Evolutionary conservation across 2,797 vertebrate genomes (phyloP), one percentile per base, ranked within the genome.

Genomic region (Sebastes steindachneri): DNA sequence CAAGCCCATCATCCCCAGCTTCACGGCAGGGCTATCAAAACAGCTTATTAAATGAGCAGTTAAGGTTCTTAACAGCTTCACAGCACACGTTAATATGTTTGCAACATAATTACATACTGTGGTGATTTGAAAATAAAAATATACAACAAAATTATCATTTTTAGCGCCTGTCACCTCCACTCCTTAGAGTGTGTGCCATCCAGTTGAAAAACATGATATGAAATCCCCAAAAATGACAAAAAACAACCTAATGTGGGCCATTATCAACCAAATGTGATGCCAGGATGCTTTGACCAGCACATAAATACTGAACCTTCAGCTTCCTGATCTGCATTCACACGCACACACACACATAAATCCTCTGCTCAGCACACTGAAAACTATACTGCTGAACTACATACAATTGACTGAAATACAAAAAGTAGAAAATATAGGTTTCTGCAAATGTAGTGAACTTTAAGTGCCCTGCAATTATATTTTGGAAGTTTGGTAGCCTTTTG

Each of bases 71-170:
- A 78, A 58, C 67, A 69, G 69, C 73, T 71, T 82, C 69, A 70
- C 41, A 67, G 33, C 59, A 68, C 73, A 71, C 3, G 59, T 68
- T 84, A 33, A 58, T 69, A 80, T 89, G 75, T 84, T 73, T 86
- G 64, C 63, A 76, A 84, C 64, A 79, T 68, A 82, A 84, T 82
- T 84, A 86, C 63, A 86, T 79, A 71, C 33, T 73, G 48, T 58
- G 55, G 63, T 79, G 78, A 82, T 80, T 79, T 81, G 14, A 86
- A 87, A 89, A 79, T 72, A 79, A 55, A 77, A 64, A 51, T 33
- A 68, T 45, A 75, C 33, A 55, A 65, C 33, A 35, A 84, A 81
- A 67, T 68, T 28, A 55, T 79, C 8, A 48, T 73, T 78, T 83
- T 82, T 75, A 51, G 77, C 4, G 3, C 59, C 58, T 72, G 45